Base-by-base conservation (phyloP, 2,888 invertebrate genomes). In the Troides helena region DNA sequence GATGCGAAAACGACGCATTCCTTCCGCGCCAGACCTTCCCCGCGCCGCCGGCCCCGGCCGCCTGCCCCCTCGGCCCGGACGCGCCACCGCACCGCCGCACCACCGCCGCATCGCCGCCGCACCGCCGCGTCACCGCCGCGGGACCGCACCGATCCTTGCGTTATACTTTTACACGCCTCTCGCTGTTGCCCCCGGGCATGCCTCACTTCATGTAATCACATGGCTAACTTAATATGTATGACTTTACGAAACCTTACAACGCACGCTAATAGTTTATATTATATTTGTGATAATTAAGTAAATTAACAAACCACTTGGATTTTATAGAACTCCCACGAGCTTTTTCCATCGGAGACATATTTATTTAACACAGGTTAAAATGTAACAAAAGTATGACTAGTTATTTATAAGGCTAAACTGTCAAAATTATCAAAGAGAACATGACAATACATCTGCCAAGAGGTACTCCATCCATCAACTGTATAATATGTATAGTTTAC, bases 1-100 rank as follows among this genome's bases (percentile, higher is more conserved):
- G 91, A 92, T 92, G 92, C 92, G 92, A 92, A 92, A 92, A 92
- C 92, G 92, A 92, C 92, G 92, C 92, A 92, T 92, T 92, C 92
- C 92, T 92, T 92, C 92, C 92, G 89, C 89, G 87, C 90, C 87
- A 86, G 86, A 87, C 81, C 85, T 85, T 83, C 79, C 86, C 86
- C 84, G 85, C 80, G 85, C 77, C 79, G 81, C 62, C 69, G 69
- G 30, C 89, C 86, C 90, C 85, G 77, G 21, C 10, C 57, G 21
- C 57, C 57, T 21, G 7, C 57, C 57, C 57, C 53, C 53, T 53
- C 53, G 18, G 57, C 5, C 21, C 80, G 79, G 85, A 83, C 81
- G 77, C 85, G 75, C 78, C 63, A 18, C 30, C 80, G 80, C 76
- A 21, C 80, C 73, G 67, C 77, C 81, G 81, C 80, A 73, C 70